phyloP scores from a whole-genome alignment of 92 coral and sea anemone genomes.

The Porites lobata region DNA sequence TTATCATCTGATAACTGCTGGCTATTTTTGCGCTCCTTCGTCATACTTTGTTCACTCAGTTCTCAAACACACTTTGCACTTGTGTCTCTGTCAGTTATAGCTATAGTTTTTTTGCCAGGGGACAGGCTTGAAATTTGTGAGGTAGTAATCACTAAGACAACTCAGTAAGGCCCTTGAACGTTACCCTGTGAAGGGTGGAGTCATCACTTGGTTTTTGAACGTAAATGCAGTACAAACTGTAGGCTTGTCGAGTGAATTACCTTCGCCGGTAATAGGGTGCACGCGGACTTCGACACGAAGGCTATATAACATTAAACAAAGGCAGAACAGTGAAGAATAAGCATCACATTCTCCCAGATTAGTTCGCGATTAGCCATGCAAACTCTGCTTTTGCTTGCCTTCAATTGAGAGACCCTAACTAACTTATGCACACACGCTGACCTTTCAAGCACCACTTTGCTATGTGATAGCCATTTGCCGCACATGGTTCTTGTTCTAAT shows the following conservation, averaged over 20 bases:
- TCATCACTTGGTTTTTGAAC: no score
- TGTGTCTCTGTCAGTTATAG: not conserved
- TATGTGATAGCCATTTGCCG: conserved; percentile 5
- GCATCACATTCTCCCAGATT: no score
- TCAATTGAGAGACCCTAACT: not conserved
- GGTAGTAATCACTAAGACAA: not conserved
- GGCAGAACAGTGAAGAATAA: not conserved
- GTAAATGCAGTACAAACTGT: no score
- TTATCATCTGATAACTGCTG: not conserved
- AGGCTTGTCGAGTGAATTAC: no score
- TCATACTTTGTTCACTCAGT: not conserved
- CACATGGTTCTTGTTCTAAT: conserved; percentile 6
- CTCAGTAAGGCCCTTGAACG: not conserved
- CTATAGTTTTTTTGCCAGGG: no score
- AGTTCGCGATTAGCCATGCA: not conserved
- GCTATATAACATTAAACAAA: not conserved
- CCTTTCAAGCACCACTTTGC: not conserved
- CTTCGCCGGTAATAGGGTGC: no score
- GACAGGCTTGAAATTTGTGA: no score
- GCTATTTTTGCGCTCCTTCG: not conserved
- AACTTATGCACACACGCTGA: not conserved
- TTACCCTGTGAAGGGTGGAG: not conserved
- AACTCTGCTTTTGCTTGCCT: not conserved
- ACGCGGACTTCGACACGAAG: no score
- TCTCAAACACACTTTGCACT: not conserved